phyloP scores from a whole-genome alignment of 2,113 vertebrate species.

The Coptodon bakossiorum region DNA sequence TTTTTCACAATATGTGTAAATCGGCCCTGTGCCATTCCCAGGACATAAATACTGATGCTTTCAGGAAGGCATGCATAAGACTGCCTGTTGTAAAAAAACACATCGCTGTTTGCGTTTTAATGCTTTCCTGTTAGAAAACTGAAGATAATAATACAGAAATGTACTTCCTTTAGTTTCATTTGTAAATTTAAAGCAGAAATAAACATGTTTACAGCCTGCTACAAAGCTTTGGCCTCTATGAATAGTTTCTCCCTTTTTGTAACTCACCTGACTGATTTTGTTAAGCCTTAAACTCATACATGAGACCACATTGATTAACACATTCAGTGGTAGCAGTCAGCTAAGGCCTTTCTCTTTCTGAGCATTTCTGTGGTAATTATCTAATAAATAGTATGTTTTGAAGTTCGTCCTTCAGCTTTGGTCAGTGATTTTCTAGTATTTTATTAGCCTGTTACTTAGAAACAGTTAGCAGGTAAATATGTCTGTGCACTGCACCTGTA shows the following conservation, averaged over 20 bases:
- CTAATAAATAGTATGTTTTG: accelerated
- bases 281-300: not conserved
- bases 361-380: not conserved
- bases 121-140: not conserved
- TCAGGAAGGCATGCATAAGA: not conserved
- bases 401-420: not conserved
- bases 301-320: accelerated
- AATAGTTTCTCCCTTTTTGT: not conserved
- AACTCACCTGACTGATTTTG: not conserved
- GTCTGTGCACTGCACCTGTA: not conserved
- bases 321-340: not conserved
- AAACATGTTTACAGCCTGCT: not conserved
- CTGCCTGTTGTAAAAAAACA: accelerated
- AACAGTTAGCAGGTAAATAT: not conserved
- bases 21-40: accelerated
- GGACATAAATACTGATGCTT: not conserved
- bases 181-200: not conserved
- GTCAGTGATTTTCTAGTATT: not conserved
- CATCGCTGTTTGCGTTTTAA: not conserved
- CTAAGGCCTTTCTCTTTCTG: not conserved
- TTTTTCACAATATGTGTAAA: not conserved
- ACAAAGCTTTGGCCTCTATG: not conserved
- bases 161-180: not conserved
- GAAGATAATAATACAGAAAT: not conserved
- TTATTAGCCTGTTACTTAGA: not conserved